Evolutionary conservation across 2,888 invertebrate species (phyloP).

Genomic region (Ophioninae sp.): DNA sequence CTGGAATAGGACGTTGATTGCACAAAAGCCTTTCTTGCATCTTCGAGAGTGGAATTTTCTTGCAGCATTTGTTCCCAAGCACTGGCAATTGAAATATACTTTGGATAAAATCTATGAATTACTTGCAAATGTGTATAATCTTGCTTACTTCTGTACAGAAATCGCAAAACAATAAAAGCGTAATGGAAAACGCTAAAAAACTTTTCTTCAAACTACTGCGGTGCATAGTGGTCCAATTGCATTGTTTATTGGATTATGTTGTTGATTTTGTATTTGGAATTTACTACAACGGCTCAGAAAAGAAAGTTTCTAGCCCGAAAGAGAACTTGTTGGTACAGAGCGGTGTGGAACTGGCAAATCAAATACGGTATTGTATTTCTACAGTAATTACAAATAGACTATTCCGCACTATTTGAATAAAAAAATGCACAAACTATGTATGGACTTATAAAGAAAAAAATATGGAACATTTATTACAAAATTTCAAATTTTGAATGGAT

Average conservation of each 20-base stretch:
- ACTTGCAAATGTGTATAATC: neutral
- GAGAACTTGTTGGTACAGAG: slow-evolving; percentile 84
- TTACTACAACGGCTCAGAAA: slow-evolving; percentile 78
- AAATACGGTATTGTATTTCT: slow-evolving; percentile 83
- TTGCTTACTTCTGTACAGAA: slow-evolving; percentile 19
- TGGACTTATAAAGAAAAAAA: too few species aligned
- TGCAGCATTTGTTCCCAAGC: neutral
- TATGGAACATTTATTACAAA: too few species aligned
- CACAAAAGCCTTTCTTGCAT: neutral
- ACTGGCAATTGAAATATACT: neutral
- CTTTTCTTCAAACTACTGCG: slow-evolving; percentile 66
- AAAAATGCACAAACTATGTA: neutral
- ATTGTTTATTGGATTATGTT: slow-evolving; percentile 79
- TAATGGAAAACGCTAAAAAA: slow-evolving; percentile 60
- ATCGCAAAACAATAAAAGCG: slow-evolving; percentile 34
- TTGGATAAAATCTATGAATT: neutral
- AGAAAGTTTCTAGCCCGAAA: slow-evolving; percentile 79
- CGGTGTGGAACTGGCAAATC: slow-evolving; percentile 85
- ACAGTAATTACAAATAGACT: neutral
- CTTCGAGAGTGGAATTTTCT: neutral
- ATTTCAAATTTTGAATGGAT: neutral
- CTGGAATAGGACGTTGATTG: neutral
- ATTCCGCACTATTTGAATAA: neutral
- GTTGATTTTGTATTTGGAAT: slow-evolving; percentile 81
- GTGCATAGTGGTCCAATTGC: slow-evolving; percentile 73